Evolutionary conservation across 2,113 vertebrate species (phyloP), one percentile per base, ranked within the genome.

Genomic region (Ranitomeya imitator): DNA sequence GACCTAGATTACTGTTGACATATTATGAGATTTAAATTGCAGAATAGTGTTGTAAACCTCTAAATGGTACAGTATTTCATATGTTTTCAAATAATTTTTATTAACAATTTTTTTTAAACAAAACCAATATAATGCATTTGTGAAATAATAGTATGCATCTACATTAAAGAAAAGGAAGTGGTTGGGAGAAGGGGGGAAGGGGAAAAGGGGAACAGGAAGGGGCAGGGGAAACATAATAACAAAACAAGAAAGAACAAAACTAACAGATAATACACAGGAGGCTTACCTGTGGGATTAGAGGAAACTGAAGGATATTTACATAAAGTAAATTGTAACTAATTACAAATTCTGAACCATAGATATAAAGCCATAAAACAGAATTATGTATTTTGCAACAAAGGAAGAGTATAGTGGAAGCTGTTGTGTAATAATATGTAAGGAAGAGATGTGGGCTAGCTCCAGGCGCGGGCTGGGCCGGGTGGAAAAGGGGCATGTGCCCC

Each of bases 381-480:
- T 54, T 63, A 21, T 52, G 52, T 52, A 21, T 52, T 23, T 65
- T 77, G n/a, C 59, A 52, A 0, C 13, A 23, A 11, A 10, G n/a
- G 26, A 23, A 54, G 16, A 67, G 11, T 10, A 14, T 51, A n/a
- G 65, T 69, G 15, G 59, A 79, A 80, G 74, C 63, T 52, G 21
- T 54, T 65, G 14, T 54, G 16, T 26, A 86, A 60, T 67, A 79
- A 26, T 31, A 86, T 54, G 74, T 51, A 83, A 78, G 74, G 60
- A 74, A 78, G 37, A 45, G 37, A 45, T 37, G n/a, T 16, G 57
- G 23, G 14, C 21, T 79, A 15, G 60, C 55, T 65, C 59, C n/a
- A n/a, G n/a, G n/a, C n/a, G n/a, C n/a, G n/a, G n/a, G n/a, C n/a
- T n/a, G n/a, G n/a, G n/a, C n/a, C n/a, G n/a, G n/a, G n/a, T n/a